A percentile compares a stretch with the other conserved stretches of the same genome.
phyloP scores from a whole-genome alignment of 2,797 vertebrate species.

The Gallinago nigripennis region DNA sequence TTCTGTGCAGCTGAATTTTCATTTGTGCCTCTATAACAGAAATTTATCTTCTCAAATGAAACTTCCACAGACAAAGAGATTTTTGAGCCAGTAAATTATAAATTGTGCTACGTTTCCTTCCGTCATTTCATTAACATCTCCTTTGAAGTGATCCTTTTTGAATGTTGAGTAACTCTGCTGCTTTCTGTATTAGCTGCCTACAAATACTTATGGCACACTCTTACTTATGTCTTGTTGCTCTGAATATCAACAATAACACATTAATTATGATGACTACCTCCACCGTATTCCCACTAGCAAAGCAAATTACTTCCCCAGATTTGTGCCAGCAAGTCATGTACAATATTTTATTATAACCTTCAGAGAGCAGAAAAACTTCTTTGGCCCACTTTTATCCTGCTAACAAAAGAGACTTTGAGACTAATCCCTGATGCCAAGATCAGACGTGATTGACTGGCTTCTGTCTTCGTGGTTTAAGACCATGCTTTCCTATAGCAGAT shows the following conservation, averaged over 20 bases:
- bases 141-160: background rate
- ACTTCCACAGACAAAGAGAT: background rate
- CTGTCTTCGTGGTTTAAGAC: background rate
- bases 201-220: background rate
- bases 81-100: background rate
- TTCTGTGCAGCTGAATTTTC: background rate
- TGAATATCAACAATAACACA: background rate
- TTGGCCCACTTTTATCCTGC: background rate
- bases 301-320: background rate
- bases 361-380: background rate
- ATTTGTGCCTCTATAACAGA: background rate
- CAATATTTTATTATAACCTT: background rate
- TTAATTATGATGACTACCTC: background rate
- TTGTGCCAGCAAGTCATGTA: background rate
- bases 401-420: background rate
- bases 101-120: background rate
- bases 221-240: background rate
- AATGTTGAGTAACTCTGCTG: background rate
- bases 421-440: background rate
- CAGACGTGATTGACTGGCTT: background rate
- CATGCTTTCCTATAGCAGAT: background rate
- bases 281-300: background rate
- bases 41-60: background rate
- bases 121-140: background rate
- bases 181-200: background rate